A percentile compares a stretch with the other conserved stretches of the same genome.
These are phyloP conservation scores for Sinocyclocheilus anophthalmus DNA, from an alignment of 2,113 vertebrate species.

Conservation along the genomic window DNA sequence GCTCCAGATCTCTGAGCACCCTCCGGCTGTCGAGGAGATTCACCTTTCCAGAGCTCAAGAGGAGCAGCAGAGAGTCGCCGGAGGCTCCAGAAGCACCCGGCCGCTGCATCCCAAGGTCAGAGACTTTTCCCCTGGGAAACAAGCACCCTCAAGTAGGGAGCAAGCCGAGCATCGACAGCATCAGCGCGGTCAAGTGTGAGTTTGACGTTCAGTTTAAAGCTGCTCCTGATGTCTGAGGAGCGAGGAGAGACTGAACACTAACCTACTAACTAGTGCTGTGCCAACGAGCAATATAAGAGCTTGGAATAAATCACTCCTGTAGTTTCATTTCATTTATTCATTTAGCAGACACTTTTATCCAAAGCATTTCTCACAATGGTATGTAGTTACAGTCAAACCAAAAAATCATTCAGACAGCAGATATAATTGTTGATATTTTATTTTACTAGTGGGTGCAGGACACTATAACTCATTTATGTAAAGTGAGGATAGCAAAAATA, in stretches of 20 bases:
- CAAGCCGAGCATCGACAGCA: conserved; percentile 75
- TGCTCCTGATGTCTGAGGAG: conserved; percentile 1
- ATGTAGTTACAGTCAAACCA: not conserved
- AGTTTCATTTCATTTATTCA: not conserved
- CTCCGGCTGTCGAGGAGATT: conserved; percentile 69
- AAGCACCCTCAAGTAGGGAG: conserved; percentile 70
- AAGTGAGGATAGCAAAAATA: no score
- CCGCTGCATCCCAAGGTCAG: conserved; percentile 65
- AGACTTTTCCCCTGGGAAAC: conserved; percentile 66
- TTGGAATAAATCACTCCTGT: not conserved
- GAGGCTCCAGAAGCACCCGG: conserved; percentile 6
- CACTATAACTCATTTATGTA: no score
- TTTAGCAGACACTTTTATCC: not conserved
- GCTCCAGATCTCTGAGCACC: conserved; percentile 57
- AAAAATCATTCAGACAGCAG: no score
- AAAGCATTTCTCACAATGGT: not conserved
- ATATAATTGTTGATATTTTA: no score
- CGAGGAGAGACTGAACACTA: not conserved
- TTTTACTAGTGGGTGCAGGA: no score
- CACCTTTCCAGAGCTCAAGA: conserved; percentile 72
- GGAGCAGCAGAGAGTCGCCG: conserved; percentile 31
- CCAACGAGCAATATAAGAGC: rapidly evolving
- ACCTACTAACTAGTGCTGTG: not conserved
- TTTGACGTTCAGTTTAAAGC: conserved; percentile 70
- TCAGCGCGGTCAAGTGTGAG: conserved; percentile 78